phyloP scores from a whole-genome alignment of 2,888 invertebrate species.

The Salpingus planirostris region DNA sequence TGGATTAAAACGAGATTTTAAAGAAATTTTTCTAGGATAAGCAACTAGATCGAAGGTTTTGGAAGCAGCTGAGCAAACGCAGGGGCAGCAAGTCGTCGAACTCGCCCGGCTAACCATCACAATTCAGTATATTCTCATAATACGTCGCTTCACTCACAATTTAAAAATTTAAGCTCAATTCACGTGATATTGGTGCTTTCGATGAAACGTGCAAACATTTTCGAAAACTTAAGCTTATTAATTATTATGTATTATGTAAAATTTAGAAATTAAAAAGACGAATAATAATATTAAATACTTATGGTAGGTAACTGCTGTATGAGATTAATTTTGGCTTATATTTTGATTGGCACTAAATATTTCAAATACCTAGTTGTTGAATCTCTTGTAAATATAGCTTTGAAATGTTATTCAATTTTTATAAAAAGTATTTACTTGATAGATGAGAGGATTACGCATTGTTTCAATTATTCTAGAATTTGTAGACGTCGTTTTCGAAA shows the following conservation, averaged over 20 bases:
- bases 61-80: conserved; percentile 70
- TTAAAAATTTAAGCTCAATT: conserved; percentile 22
- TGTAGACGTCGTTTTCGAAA: conserved; percentile 7
- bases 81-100: conserved; percentile 38
- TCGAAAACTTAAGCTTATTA: too few species aligned
- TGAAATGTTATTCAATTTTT: conserved; percentile 25
- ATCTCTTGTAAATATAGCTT: conserved; percentile 20
- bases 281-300: too few species aligned
- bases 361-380: conserved; percentile 14
- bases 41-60: conserved; percentile 67
- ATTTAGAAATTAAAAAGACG: too few species aligned
- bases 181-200: conserved; percentile 29
- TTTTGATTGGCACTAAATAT: conserved; percentile 24
- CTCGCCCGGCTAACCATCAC: conserved; percentile 25
- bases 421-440: conserved; percentile 19
- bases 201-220: conserved; percentile 15
- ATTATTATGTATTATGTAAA: too few species aligned
- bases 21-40: conserved; percentile 51
- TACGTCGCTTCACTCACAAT: conserved; percentile 9
- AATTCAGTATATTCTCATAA: conserved; percentile 4
- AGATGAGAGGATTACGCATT: conserved; percentile 10
- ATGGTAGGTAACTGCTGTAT: too few species aligned
- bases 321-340: conserved; percentile 21
- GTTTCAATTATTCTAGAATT: conserved; percentile 16
- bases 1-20: background rate